phyloP scores from a whole-genome alignment of 2,888 invertebrate species.

The Lasius fuliginosus region DNA sequence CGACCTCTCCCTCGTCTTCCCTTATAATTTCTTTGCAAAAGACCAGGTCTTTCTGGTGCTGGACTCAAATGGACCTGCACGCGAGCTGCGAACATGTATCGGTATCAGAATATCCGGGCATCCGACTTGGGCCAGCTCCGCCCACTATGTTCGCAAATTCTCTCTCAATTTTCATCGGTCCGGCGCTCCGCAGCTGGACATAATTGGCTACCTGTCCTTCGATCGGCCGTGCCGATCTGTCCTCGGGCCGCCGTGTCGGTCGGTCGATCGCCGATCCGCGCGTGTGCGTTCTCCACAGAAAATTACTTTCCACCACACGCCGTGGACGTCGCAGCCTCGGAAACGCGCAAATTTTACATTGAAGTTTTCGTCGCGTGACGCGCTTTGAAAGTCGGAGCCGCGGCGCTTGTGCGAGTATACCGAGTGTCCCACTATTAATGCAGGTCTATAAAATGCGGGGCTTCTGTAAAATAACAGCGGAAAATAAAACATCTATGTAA shows the following conservation, averaged over 20 bases:
- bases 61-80: slow-evolving; percentile 26
- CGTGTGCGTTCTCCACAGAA: slow-evolving; percentile 49
- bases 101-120: slow-evolving; percentile 53
- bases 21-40: background rate
- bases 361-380: slow-evolving; percentile 54
- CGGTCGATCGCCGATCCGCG: slow-evolving; percentile 16
- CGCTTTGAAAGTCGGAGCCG: slow-evolving; percentile 15
- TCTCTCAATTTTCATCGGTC: slow-evolving; percentile 75
- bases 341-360: slow-evolving; percentile 50
- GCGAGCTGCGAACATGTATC: slow-evolving; percentile 32
- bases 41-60: slow-evolving; percentile 47
- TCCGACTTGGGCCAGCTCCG: slow-evolving; percentile 54
- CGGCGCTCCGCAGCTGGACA: slow-evolving; percentile 72
- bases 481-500: background rate
- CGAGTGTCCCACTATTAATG: slow-evolving; percentile 1
- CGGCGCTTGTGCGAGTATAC: background rate
- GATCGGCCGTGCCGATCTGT: slow-evolving; percentile 61
- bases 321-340: slow-evolving; percentile 29
- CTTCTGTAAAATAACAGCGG: background rate
- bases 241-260: slow-evolving; percentile 39
- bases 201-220: slow-evolving; percentile 73
- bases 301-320: slow-evolving; percentile 54
- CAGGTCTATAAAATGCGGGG: background rate
- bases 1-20: background rate
- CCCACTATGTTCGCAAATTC: slow-evolving; percentile 73